Base-by-base conservation (phyloP, 1,140 invertebrate genomes). In the Tetranychus cinnabarinus region DNA sequence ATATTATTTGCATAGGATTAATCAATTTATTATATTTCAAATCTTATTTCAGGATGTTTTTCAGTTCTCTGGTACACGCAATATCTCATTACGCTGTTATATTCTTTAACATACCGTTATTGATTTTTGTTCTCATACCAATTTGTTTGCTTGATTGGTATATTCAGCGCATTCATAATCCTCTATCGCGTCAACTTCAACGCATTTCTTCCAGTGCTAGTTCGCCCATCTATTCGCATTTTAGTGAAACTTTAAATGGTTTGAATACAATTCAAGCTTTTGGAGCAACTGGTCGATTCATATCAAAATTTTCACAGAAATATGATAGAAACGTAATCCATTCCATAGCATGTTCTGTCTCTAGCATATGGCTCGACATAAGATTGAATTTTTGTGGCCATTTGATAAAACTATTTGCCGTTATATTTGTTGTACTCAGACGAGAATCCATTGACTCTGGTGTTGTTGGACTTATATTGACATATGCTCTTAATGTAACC, bases 371-470 rank as follows among this genome's bases (percentile, higher is more conserved):
- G 91, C 74, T 96, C 36, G 84, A 87, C 1, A 78, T 96, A 5
- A 76, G 90, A 39, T 75, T 97, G 60, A 90, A 97, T 73, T 87
- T 91, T 78, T 81, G 91, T 58, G 88, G 88, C 60, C 92, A 92
- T 73, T 72, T 86, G 46, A 86, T 96, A 64, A 88, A 95, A 45
- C 7, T 58, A 15, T 13, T 45, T 31, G 13, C 37, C 64, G 72
- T 86, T 1, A 67, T 93, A 23, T 89, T 95, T 71, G 83, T 85
- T 60, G 88, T 95, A 3, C 68, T 88, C 34, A 78, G 75, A 50
- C 78, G 82, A 60, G 78, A 84, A 61, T 77, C 71, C 60, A 72
- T 82, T 67, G 80, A 76, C 68, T 73, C 87, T 35, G 87, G 87
- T 47, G 70, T 87, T 52, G 87, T 90, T 55, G 89, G 89, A 50